Percentiles rank a stretch among this genome's conserved stretches.
These are phyloP conservation scores for Thalassoma bifasciatum DNA, from an alignment of 2,113 vertebrate species.

Conservation along the genomic window DNA sequence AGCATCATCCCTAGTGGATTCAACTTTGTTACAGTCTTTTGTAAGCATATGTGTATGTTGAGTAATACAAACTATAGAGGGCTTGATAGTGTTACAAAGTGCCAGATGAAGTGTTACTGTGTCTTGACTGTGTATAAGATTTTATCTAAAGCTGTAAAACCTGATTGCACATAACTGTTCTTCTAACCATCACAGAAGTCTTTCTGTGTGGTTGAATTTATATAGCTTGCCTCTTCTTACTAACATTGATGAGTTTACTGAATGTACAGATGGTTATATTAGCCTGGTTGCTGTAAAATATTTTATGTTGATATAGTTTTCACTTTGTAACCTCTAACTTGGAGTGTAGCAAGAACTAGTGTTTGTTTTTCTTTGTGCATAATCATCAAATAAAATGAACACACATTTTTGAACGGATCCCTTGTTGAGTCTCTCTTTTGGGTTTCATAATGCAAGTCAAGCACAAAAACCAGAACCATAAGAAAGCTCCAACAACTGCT, in stretches of 20 bases:
- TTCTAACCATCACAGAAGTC: too few species aligned
- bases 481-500: not conserved
- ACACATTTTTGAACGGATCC: not conserved
- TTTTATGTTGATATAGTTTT: conserved; percentile 27
- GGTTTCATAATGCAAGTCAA: conserved; percentile 21
- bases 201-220: not conserved
- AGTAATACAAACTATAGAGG: not conserved
- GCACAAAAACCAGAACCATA: not conserved
- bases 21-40: too few species aligned
- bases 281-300: conserved; percentile 22
- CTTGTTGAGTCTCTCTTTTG: not conserved
- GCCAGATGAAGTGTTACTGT: conserved; percentile 1
- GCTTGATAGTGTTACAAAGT: not conserved
- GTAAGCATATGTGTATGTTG: too few species aligned
- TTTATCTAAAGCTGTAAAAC: not conserved
- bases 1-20: too few species aligned
- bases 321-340: not conserved
- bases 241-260: not conserved
- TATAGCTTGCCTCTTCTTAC: not conserved
- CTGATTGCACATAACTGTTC: not conserved
- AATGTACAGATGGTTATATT: conserved; percentile 6
- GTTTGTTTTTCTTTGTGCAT: conserved; percentile 6
- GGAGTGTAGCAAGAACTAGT: conserved; percentile 22
- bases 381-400: conserved; percentile 24
- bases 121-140: not conserved